Base-by-base conservation (phyloP, 35 echinoderm and acorn worm genomes). In the Amphiura filiformis region DNA sequence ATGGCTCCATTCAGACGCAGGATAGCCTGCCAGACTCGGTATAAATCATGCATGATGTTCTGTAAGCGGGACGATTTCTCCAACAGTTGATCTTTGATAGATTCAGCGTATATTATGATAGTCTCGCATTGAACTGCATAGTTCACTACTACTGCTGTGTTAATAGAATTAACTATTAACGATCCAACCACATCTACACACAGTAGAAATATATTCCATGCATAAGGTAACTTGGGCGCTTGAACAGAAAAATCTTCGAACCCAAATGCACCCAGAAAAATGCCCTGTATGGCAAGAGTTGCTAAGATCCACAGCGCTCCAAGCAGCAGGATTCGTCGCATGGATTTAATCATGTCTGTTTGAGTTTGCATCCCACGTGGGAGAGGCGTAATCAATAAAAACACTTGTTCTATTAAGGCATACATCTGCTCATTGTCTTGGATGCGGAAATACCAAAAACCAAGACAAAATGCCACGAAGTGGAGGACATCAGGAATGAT, bases 121-220 rank as follows among this genome's bases (percentile, higher is more conserved):
- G 82, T 84, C 37, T 91, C 89, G 57, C 89, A 91, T 38, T 91
- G 89, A 22, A 84, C 81, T 12, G 89, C 44, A 39, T 85, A 91
- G 76, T 91, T 91, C 75, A 91, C 81, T 12, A 91, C 89, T 28
- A 91, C 82, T 0, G 89, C 82, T 23, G 75, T 78, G 70, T 78
- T 85, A 49, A 85, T 80, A 1, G 76, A 85, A 56, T 91, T 84
- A 33, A 78, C 38, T 26, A 91, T 49, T 7, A 78, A 49, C 13
- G 22, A 78, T 1, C 89, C 89, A n/a, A 91, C 35, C 38, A 85
- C 13, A 28, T 91, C 30, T 20, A 91, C 34, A 30, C 37, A 37
- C 22, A 91, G 82, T 22, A 91, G 31, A 39, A 52, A 28, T 22
- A 49, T 78, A 49, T 83, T 83, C 89, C 82, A 91, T 31, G 41